Percentiles rank a stretch among this genome's conserved stretches.
These are phyloP conservation scores for Helleia helle DNA, from an alignment of 2,888 invertebrate genomes.

Conservation along the genomic window DNA sequence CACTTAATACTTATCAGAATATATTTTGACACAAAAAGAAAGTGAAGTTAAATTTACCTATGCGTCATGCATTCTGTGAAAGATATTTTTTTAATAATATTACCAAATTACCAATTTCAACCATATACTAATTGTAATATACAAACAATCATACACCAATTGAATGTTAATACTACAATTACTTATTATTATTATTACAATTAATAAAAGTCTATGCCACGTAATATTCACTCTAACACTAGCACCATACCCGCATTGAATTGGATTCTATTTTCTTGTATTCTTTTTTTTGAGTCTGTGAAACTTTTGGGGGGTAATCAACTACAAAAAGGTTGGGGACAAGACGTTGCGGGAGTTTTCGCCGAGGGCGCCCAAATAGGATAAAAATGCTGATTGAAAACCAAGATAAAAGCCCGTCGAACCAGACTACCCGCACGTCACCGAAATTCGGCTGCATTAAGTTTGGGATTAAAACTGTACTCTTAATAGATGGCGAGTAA, in stretches of 20 bases:
- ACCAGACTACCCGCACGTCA: conserved; percentile 10
- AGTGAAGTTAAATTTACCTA: too few relatives aligned
- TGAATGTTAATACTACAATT: too few relatives aligned
- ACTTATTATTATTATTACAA: too few relatives aligned
- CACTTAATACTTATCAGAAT: too few relatives aligned
- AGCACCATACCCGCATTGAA: neutral
- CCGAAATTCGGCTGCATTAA: conserved; percentile 13
- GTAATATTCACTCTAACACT: conserved; percentile 1
- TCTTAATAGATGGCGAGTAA: too few relatives aligned
- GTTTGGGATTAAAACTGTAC: neutral
- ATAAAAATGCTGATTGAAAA: conserved; percentile 14
- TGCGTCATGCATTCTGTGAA: too few relatives aligned
- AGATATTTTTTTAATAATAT: too few relatives aligned
- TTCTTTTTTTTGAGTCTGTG: conserved; percentile 17
- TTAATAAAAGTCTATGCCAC: too few relatives aligned
- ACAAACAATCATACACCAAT: too few relatives aligned
- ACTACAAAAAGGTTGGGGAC: conserved; percentile 19
- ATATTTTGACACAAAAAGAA: too few relatives aligned
- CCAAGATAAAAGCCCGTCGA: neutral
- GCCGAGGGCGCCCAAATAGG: conserved; percentile 17
- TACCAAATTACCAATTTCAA: too few relatives aligned
- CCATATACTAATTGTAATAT: too few relatives aligned
- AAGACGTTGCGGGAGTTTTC: conserved; percentile 19
- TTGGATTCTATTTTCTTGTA: neutral
- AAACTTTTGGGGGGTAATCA: conserved; percentile 29